Percentiles rank a stretch among this genome's conserved stretches.
Evolutionary conservation across 1,140 invertebrate species (phyloP).

Genomic region (Brachionus koreanus): DNA sequence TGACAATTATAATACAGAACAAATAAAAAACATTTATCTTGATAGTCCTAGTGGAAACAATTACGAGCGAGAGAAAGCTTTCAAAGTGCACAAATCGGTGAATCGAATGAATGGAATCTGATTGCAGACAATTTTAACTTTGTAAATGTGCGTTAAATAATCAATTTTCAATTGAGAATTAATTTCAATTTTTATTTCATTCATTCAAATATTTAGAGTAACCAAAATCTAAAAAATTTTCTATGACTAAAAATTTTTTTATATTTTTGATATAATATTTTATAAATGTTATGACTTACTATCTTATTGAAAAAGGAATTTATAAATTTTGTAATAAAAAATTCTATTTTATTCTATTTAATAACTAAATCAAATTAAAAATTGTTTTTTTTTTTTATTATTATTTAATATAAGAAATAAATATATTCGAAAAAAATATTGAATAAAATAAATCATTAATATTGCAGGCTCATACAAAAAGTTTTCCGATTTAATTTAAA

Average conservation of each 20-base stretch:
- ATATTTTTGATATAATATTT: not conserved
- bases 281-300: not conserved
- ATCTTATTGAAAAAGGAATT: not conserved
- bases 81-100: slow-evolving; percentile 23
- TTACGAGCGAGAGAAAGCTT: slow-evolving; percentile 30
- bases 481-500: too few species aligned
- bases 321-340: not conserved
- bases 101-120: not conserved
- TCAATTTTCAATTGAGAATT: not conserved
- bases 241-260: not conserved
- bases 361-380: not conserved
- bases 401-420: not conserved
- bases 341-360: not conserved
- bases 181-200: not conserved
- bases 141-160: not conserved
- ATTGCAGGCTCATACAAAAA: too few species aligned
- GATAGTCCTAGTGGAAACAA: not conserved
- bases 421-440: too few species aligned
- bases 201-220: not conserved
- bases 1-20: not conserved
- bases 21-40: not conserved
- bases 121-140: not conserved
- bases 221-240: not conserved
- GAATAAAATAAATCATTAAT: too few species aligned
- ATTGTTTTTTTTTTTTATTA: not conserved